Percentiles rank a stretch among this genome's conserved stretches.
These are phyloP conservation scores for Dysmachus trigonus DNA, from an alignment of 2,888 invertebrate genomes.

Conservation along the genomic window DNA sequence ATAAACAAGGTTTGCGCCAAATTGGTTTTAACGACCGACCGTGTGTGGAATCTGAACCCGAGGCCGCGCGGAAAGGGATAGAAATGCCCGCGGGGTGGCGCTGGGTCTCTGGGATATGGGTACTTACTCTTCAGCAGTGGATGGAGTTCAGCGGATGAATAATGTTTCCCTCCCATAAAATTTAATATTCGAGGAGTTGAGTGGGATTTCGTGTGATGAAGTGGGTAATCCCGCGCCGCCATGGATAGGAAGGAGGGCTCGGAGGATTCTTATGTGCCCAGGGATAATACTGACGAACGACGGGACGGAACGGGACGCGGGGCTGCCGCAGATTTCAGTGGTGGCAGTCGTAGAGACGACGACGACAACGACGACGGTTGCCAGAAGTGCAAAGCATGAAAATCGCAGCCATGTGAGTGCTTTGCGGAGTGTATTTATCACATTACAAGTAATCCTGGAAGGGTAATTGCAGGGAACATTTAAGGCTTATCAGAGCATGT, in stretches of 20 bases:
- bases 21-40: slow-evolving; percentile 15
- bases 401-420: slow-evolving; percentile 13
- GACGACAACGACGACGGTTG: background rate
- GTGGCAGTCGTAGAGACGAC: background rate
- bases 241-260: background rate
- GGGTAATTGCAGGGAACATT: slow-evolving; percentile 5
- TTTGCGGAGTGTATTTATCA: slow-evolving; percentile 25
- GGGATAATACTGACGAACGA: background rate
- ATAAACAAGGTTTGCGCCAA: slow-evolving; percentile 27
- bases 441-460: slow-evolving; percentile 3
- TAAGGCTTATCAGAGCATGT: slow-evolving; percentile 12
- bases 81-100: background rate
- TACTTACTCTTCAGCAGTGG: background rate
- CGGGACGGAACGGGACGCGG: too few relatives aligned
- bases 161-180: slow-evolving; percentile 4
- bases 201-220: slow-evolving; percentile 3
- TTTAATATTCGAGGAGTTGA: slow-evolving; percentile 18
- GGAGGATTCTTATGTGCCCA: background rate
- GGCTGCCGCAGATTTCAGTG: background rate
- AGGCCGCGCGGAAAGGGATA: background rate
- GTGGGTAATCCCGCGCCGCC: background rate
- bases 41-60: background rate
- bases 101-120: background rate
- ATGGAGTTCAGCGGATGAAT: background rate
- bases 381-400: background rate